Conservation (phyloP, 2,113 vertebrate genomes). For the Lophotis ruficrista region DNA sequence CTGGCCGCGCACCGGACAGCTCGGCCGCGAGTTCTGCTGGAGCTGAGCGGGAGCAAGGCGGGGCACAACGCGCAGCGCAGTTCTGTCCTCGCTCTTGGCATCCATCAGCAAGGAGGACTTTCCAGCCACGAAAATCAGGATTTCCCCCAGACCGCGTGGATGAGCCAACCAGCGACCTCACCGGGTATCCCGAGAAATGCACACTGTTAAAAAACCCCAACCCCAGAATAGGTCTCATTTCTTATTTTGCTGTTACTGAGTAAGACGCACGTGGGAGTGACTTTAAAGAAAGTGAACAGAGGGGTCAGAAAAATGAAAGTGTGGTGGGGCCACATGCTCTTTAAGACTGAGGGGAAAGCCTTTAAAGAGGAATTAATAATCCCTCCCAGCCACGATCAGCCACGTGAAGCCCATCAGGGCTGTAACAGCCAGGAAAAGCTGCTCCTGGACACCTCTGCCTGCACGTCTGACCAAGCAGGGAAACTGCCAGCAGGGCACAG, state of each 20-base stretch:
- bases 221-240: not conserved
- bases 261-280: not conserved
- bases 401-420: not conserved
- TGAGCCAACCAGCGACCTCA: not conserved
- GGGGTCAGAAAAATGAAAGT: not conserved
- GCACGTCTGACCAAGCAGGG: not conserved
- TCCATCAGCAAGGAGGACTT: not conserved
- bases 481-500: not conserved
- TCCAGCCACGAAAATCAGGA: not conserved
- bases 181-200: not conserved
- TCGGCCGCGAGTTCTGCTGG: accelerated
- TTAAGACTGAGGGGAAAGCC: not conserved
- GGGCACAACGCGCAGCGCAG: not conserved
- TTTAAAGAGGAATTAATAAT: not conserved
- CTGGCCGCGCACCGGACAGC: not conserved
- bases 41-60: not conserved
- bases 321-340: not conserved
- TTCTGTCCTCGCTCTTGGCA: accelerated
- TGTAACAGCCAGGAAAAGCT: not conserved
- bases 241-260: not conserved
- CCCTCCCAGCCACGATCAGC: not conserved
- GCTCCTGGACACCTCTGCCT: not conserved
- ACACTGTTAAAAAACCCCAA: not conserved
- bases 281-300: not conserved
- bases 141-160: not conserved